Base-by-base conservation (phyloP, 1,140 invertebrate species). In the Tribolium castaneum region DNA sequence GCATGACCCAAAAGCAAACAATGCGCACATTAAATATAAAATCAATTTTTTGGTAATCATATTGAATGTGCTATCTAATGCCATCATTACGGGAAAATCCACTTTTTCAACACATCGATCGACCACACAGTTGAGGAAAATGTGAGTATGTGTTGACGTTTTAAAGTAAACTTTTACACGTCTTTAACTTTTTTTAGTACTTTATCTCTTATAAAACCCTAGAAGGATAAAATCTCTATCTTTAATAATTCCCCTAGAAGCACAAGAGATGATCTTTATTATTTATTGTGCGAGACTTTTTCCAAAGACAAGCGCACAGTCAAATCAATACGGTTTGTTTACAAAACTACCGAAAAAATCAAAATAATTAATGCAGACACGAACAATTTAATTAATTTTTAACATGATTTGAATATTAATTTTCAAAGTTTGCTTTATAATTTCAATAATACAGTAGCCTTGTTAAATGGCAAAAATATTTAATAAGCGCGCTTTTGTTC, bases 131-230 rank as follows among this genome's bases (percentile, higher is more conserved):
- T 62, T 3, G 1, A 50, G 56, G 56, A 25, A 30, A 62, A 62
- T 62, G 14, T 56, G 34, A 62, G 56, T 30, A 25, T 25, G 56
- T 62, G 56, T 62, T 62, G 56, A 62, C 56, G 30, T 62, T 62
- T 62, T 62, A 22, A 62, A 62, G 56, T 62, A 30, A 62, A 62
- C 56, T 62, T 62, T 62, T 62, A 62, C 34, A 10, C 25, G 6
- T 62, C 56, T 13, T 62, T 62, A 62, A 62, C 56, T 30, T 25
- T 62, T 62, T 62, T 62, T 62, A 62, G 56, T 62, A 13, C 56
- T 62, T 62, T 62, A 62, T 62, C 56, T 25, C 22, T 19, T 7
- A 12, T 10, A 25, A 54, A 62, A 62, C 6, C 56, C 19, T 30
- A n/a, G 19, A 62, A 62, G 19, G 22, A 62, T 62, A 25, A 62